Conservation (phyloP, 2,888 invertebrate genomes). For the Amphimallon solstitiale region DNA sequence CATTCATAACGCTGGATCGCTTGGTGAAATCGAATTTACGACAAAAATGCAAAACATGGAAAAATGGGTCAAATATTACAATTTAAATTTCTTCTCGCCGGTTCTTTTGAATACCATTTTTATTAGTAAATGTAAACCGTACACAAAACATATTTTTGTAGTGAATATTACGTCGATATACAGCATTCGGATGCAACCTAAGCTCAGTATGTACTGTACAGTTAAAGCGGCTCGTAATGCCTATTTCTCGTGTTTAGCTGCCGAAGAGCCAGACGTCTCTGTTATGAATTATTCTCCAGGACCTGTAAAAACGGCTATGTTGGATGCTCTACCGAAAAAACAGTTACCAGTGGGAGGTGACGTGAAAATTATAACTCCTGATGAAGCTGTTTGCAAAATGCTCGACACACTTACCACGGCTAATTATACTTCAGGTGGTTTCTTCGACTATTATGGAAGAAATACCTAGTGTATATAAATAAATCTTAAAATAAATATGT, state of each 20-base stretch:
- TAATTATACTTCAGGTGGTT: slow-evolving; percentile 82
- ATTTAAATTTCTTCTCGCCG: slow-evolving; percentile 81
- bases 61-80: slow-evolving; percentile 76
- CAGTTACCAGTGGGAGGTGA: slow-evolving; percentile 68
- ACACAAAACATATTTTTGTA: slow-evolving; percentile 63
- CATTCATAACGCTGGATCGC: slow-evolving; percentile 88
- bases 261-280: slow-evolving; percentile 77
- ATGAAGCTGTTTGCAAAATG: slow-evolving; percentile 79
- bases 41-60: slow-evolving; percentile 66
- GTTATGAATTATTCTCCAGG: slow-evolving; percentile 94
- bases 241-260: slow-evolving; percentile 85
- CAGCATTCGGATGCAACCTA: slow-evolving; percentile 80
- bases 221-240: slow-evolving; percentile 92
- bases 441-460: slow-evolving; percentile 80
- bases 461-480: background rate
- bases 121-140: slow-evolving; percentile 64
- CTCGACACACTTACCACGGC: slow-evolving; percentile 74
- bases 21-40: slow-evolving; percentile 78
- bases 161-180: slow-evolving; percentile 89
- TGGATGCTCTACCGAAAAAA: slow-evolving; percentile 62
- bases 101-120: slow-evolving; percentile 77
- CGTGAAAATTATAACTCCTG: slow-evolving; percentile 74
- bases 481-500: no score
- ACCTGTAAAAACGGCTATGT: slow-evolving; percentile 92
- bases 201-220: slow-evolving; percentile 83